phyloP scores from a whole-genome alignment of 1,140 invertebrate genomes.

The Planococcus citri region DNA sequence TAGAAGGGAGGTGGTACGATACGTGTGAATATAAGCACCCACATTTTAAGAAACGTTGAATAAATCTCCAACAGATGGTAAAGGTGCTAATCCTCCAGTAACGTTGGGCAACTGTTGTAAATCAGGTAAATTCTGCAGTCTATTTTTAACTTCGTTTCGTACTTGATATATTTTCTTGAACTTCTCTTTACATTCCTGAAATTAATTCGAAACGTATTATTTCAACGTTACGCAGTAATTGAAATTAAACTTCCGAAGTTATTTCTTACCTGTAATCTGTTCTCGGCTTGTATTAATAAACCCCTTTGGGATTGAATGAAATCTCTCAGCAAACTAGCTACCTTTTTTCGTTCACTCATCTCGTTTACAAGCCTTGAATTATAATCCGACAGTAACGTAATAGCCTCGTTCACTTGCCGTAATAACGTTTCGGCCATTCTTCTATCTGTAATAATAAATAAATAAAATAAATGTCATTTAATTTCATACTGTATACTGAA shows the following conservation, averaged over 20 bases:
- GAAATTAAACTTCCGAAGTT: conserved; percentile 7
- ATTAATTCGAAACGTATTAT: conserved; percentile 28
- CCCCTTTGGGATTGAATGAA: conserved; percentile 76
- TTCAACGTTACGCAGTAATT: neutral
- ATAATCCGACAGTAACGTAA: conserved; percentile 72
- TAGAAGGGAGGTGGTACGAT: no score
- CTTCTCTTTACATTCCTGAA: conserved; percentile 76
- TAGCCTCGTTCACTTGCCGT: conserved; percentile 71
- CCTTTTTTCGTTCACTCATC: conserved; percentile 71
- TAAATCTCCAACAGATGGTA: conserved; percentile 87
- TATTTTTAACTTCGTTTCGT: conserved; percentile 74
- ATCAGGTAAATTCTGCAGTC: conserved; percentile 85
- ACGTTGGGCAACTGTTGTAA: conserved; percentile 79
- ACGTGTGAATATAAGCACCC: no score
- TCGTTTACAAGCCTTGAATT: conserved; percentile 73
- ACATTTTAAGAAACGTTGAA: conserved; percentile 45
- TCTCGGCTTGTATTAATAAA: conserved; percentile 67
- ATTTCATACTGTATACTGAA: neutral
- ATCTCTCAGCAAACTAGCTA: conserved; percentile 73
- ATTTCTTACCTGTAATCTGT: conserved; percentile 58
- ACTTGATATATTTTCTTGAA: conserved; percentile 71
- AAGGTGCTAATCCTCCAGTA: conserved; percentile 72
- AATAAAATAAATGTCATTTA: conserved; percentile 3
- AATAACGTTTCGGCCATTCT: conserved; percentile 56
- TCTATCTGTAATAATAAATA: conserved; percentile 44